These are phyloP conservation scores for Cotesia typhae DNA, from an alignment of 1,140 invertebrate species.

Conservation along the genomic window DNA sequence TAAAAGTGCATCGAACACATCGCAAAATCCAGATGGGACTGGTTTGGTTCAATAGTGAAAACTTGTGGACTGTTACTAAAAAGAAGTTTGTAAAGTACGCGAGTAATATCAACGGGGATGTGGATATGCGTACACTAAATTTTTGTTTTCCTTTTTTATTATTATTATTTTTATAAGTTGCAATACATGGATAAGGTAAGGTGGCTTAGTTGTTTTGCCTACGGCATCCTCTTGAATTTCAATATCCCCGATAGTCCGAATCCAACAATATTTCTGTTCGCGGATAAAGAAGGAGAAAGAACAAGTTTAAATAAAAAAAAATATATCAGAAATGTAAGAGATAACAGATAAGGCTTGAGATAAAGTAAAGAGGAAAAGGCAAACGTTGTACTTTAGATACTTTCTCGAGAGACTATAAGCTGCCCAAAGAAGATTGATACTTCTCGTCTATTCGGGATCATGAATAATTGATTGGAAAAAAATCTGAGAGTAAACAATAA, in stretches of 20 bases:
- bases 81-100: slow-evolving; percentile 34
- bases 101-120: slow-evolving; percentile 11
- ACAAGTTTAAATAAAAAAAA: too few species aligned
- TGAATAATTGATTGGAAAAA: slow-evolving; percentile 26
- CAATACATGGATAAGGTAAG: not conserved
- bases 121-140: slow-evolving; percentile 29
- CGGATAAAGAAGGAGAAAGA: too few species aligned
- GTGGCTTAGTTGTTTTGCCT: slow-evolving; percentile 16
- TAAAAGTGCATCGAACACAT: not conserved
- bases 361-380: slow-evolving; percentile 33
- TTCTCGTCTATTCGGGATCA: not conserved
- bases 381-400: slow-evolving; percentile 35
- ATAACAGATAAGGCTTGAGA: not conserved
- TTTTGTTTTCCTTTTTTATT: slow-evolving; percentile 1
- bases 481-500: slow-evolving; percentile 1
- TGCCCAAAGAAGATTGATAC: slow-evolving; percentile 5
- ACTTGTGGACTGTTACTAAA: slow-evolving; percentile 28
- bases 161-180: too few species aligned
- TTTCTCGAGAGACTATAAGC: slow-evolving; percentile 28
- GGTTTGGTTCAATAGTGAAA: slow-evolving; percentile 22
- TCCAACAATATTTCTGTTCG: slow-evolving; percentile 25
- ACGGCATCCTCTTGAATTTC: slow-evolving; percentile 42
- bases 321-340: too few species aligned
- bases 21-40: slow-evolving; percentile 21
- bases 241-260: slow-evolving; percentile 40